Evolutionary conservation across 2,888 invertebrate species (phyloP).

Genomic region (Chydorus sphaericus): DNA sequence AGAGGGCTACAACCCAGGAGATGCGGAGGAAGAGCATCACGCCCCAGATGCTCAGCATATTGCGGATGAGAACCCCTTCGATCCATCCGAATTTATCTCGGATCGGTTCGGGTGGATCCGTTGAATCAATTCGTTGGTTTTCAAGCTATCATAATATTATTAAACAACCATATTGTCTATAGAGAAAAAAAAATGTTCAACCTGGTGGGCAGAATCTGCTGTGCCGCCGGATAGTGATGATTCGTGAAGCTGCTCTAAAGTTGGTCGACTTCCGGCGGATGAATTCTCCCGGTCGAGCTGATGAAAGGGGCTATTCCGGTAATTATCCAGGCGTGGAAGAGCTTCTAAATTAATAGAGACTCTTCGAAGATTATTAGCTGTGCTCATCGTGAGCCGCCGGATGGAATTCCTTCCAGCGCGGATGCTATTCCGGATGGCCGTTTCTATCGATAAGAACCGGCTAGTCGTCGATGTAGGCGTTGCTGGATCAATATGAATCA

Average conservation of each 20-base stretch:
- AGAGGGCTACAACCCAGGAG: slow-evolving; percentile 42
- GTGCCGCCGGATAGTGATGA: not conserved
- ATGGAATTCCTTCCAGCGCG: not conserved
- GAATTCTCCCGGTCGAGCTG: no score
- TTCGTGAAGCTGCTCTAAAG: slow-evolving; percentile 75
- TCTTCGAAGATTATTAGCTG: not conserved
- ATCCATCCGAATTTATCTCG: slow-evolving; percentile 91
- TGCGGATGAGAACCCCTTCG: slow-evolving; percentile 86
- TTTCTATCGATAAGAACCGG: not conserved
- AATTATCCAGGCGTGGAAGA: slow-evolving; percentile 71
- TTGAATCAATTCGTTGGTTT: slow-evolving; percentile 25
- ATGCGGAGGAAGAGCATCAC: slow-evolving; percentile 89
- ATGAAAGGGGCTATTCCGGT: slow-evolving; percentile 51
- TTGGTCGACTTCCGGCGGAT: slow-evolving; percentile 43
- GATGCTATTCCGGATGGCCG: not conserved
- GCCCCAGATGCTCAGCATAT: slow-evolving; percentile 95
- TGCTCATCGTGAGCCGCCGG: not conserved
- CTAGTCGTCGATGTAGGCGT: not conserved
- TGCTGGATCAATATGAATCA: no score
- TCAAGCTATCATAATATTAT: not conserved
- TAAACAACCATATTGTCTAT: not conserved
- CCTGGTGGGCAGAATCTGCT: not conserved
- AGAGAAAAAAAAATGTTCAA: not conserved
- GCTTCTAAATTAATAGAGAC: slow-evolving; percentile 41
- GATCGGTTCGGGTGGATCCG: slow-evolving; percentile 29